Percentiles rank a stretch among this genome's conserved stretches.
phyloP scores from a whole-genome alignment of 2,888 invertebrate genomes.

The Philereme transversata region DNA sequence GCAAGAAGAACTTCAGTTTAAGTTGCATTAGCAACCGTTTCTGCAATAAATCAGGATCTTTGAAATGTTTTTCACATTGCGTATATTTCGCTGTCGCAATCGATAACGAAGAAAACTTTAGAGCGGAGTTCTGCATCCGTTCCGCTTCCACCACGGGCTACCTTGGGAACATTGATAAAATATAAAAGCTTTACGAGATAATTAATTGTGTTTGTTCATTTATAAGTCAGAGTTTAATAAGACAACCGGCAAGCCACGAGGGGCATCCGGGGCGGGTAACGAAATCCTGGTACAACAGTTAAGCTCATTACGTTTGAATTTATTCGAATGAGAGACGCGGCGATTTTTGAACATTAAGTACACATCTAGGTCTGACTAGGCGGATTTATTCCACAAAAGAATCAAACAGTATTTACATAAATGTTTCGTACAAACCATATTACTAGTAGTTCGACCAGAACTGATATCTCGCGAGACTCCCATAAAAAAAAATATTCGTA shows the following conservation, averaged over 20 bases:
- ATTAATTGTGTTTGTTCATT: slow-evolving; percentile 48
- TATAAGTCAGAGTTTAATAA: slow-evolving; percentile 55
- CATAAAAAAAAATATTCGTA: too few species aligned
- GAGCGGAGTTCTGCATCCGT: slow-evolving; percentile 16
- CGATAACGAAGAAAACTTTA: slow-evolving; percentile 26
- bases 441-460: too few species aligned
- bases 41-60: background rate
- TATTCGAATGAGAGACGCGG: slow-evolving; percentile 49
- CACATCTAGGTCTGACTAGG: slow-evolving; percentile 35
- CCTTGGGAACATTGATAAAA: slow-evolving; percentile 39
- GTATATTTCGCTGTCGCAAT: slow-evolving; percentile 13
- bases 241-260: slow-evolving; percentile 44
- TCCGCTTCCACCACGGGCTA: slow-evolving; percentile 18
- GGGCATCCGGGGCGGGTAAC: slow-evolving; percentile 43
- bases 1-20: too few species aligned
- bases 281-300: slow-evolving; percentile 51
- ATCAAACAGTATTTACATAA: slow-evolving; percentile 35
- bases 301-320: slow-evolving; percentile 58
- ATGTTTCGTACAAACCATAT: slow-evolving; percentile 16
- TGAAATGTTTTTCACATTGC: slow-evolving; percentile 3
- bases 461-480: too few species aligned
- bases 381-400: slow-evolving; percentile 38
- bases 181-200: slow-evolving; percentile 48
- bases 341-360: slow-evolving; percentile 41
- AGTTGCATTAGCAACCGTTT: too few species aligned